Evolutionary conservation across 2,797 vertebrate species (phyloP), one percentile per base, ranked within the genome.

Genomic region (Intellagama lesueurii): DNA sequence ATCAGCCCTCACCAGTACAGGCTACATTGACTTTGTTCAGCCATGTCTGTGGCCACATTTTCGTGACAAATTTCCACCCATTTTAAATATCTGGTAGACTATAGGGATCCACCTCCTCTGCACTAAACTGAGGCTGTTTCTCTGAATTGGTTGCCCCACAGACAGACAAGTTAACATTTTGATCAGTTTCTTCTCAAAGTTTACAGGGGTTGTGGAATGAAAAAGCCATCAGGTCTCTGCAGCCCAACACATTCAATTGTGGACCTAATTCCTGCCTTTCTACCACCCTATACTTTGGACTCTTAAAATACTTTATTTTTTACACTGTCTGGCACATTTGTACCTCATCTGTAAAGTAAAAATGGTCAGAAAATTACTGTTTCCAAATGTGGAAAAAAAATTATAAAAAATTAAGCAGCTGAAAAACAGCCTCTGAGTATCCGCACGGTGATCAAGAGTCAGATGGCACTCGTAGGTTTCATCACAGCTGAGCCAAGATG

Each of bases 351-450:
- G 7, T 56, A 56, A 70, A 70, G 9, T 9, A 70, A 28, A 28
- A 35, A 47, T 26, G 5, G 40, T 47, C 8, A 56, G 16, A 60
- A 77, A 77, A 77, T 47, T 26, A 2, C 22, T 60, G 60, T 40
- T 47, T 76, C 32, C 72, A 75, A 76, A 77, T 22, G 12, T 17
- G 66, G 66, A 26, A 26, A 24, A 24, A 68, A 72, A 72, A 52
- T 16, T 40, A 3, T 9, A 26, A n/a, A 40, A 3, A 6, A 68
- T 47, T 35, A 47, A 60, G 7, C 76, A 52, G 89, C 87, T 88
- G 60, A 86, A 89, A 87, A 88, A 88, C 87, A 87, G 87, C 81
- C 76, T 87, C 85, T 85, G 85, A 56, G 77, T 85, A 89, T 89
- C 91, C 0, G 35, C 91, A 85, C 1, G 11, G 28, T 56, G 35